Percentiles rank a stretch among this genome's conserved stretches.
Evolutionary conservation across 2,888 invertebrate species (phyloP).

Genomic region (Andricus curvator): DNA sequence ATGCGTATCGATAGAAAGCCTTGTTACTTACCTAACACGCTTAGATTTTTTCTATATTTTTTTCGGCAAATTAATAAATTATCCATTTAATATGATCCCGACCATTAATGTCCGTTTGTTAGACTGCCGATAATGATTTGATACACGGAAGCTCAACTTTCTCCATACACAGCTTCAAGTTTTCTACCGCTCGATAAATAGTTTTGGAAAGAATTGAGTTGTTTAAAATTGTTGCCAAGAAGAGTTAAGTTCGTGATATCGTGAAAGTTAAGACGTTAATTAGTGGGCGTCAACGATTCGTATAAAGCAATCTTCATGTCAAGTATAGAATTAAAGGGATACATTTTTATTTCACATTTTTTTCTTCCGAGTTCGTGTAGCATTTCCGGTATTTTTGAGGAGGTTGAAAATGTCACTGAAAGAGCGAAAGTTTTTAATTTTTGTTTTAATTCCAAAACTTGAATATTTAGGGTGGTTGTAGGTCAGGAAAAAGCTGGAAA

Average conservation of each 20-base stretch:
- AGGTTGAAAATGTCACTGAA: background rate
- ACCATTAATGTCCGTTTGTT: slow-evolving; percentile 50
- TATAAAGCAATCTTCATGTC: slow-evolving; percentile 24
- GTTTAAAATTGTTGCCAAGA: slow-evolving; percentile 28
- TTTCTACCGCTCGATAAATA: slow-evolving; percentile 11
- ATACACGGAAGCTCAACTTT: slow-evolving; percentile 38
- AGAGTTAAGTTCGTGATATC: slow-evolving; percentile 3
- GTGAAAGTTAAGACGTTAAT: slow-evolving; percentile 34
- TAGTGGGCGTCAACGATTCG: slow-evolving; percentile 18
- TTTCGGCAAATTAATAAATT: slow-evolving; percentile 49
- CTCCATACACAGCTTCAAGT: slow-evolving; percentile 19
- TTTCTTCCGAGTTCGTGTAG: background rate
- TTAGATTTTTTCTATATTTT: slow-evolving; percentile 46
- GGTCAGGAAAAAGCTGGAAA: background rate
- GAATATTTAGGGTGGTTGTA: too few relatives aligned
- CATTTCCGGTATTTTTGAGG: background rate
- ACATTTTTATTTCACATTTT: background rate
- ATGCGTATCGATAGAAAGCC: slow-evolving; percentile 39
- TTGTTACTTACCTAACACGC: slow-evolving; percentile 15
- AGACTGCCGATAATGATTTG: slow-evolving; percentile 42
- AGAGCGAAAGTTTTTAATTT: too few relatives aligned
- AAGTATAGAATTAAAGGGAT: background rate
- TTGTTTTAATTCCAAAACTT: too few relatives aligned
- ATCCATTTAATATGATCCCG: slow-evolving; percentile 53
- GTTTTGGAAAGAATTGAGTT: background rate